phyloP scores from a whole-genome alignment of 2,113 vertebrate genomes.

The Corythaeola cristata region DNA sequence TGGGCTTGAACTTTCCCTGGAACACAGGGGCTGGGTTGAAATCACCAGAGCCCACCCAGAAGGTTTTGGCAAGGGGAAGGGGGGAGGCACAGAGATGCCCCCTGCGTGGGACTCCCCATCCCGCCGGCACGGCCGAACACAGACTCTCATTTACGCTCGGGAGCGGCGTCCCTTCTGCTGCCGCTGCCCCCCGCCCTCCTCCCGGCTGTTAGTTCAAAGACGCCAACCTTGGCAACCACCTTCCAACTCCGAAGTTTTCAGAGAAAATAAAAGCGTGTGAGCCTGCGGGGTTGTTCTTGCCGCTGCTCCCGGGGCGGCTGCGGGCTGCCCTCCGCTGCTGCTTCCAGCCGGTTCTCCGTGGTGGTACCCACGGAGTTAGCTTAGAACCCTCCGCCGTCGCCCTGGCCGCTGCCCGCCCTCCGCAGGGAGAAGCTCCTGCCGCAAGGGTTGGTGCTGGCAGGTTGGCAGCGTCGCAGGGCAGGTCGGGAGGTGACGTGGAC shows the following conservation, averaged over 20 bases:
- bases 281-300: neutral
- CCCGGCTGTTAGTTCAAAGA: conserved; percentile 69
- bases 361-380: neutral
- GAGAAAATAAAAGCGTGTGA: conserved; percentile 14
- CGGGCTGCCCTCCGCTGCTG: neutral
- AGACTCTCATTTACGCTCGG: neutral
- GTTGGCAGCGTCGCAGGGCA: neutral
- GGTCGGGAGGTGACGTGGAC: neutral
- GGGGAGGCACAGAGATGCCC: conserved; percentile 49
- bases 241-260: conserved; percentile 39
- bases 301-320: neutral
- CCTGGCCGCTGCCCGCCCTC: neutral
- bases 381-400: neutral
- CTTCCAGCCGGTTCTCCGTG: neutral
- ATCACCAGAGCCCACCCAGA: conserved; percentile 51
- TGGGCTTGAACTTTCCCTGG: neutral
- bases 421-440: neutral
- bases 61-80: neutral
- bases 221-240: conserved; percentile 57
- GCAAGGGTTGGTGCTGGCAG: neutral
- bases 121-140: neutral
- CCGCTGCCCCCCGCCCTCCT: conserved; percentile 20
- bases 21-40: neutral
- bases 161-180: neutral
- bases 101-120: neutral